A percentile compares a stretch with the other conserved stretches of the same genome.
Evolutionary conservation across 2,888 invertebrate species (phyloP).

Genomic region (Gisinianus flammeolus): DNA sequence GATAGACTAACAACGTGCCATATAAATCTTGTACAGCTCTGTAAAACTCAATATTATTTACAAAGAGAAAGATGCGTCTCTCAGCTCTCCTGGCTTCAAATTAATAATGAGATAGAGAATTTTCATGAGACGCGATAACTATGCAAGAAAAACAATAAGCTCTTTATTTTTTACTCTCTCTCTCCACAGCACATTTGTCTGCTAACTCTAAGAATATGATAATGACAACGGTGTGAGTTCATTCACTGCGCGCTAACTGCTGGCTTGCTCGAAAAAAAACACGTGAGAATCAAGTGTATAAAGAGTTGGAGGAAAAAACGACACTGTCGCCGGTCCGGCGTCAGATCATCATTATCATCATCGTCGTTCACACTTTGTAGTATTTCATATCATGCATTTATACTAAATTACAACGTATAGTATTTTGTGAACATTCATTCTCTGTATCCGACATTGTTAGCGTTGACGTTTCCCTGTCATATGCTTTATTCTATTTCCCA

Average conservation of each 20-base stretch:
- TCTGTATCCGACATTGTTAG: neutral
- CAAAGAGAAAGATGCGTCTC: too few relatives aligned
- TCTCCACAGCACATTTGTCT: too few relatives aligned
- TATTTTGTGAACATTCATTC: neutral
- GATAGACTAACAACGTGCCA: too few relatives aligned
- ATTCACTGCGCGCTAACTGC: neutral
- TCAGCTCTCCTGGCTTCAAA: too few relatives aligned
- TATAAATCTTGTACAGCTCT: too few relatives aligned
- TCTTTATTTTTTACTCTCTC: constrained; percentile 31
- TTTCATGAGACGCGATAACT: neutral
- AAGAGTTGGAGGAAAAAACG: neutral
- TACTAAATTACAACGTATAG: neutral
- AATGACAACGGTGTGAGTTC: neutral
- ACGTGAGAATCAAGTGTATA: neutral
- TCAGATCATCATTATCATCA: constrained; percentile 29
- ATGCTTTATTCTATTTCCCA: too few relatives aligned
- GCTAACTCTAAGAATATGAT: neutral
- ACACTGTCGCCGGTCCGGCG: constrained; percentile 29
- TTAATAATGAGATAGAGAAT: neutral
- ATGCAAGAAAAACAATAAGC: constrained; percentile 34
- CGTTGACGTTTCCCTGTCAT: too few relatives aligned
- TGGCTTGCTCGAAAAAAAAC: too few relatives aligned
- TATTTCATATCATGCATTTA: neutral
- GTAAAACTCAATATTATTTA: too few relatives aligned
- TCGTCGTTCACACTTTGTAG: neutral